These are phyloP conservation scores for Batillaria attramentaria DNA, from an alignment of 1,140 invertebrate genomes.

Conservation along the genomic window DNA sequence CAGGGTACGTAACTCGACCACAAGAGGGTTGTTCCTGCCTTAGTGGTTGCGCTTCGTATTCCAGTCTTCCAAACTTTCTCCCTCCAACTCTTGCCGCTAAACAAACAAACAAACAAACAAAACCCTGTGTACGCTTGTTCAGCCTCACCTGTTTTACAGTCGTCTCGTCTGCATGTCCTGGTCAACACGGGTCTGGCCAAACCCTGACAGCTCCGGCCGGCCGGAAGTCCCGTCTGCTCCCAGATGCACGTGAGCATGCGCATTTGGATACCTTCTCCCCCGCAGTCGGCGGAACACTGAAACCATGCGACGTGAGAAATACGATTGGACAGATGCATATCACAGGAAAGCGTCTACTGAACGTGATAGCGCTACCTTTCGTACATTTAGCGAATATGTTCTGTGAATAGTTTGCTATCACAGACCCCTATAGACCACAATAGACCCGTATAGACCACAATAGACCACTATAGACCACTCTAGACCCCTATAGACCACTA, in stretches of 20 bases:
- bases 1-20: constrained; percentile 4
- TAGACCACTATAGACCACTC: no score
- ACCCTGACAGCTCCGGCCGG: constrained; percentile 45
- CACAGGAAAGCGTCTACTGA: no score
- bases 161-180: constrained; percentile 36
- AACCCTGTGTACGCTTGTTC: not conserved
- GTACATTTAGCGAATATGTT: no score
- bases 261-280: constrained; percentile 39
- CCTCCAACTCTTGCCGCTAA: not conserved
- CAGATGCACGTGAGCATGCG: constrained; percentile 54
- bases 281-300: constrained; percentile 49
- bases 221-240: constrained; percentile 41
- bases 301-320: no score
- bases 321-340: no score
- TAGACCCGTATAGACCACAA: no score
- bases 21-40: not conserved
- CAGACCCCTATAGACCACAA: no score
- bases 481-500: no score
- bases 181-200: constrained; percentile 40
- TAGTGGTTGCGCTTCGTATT: not conserved
- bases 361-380: no score
- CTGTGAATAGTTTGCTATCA: no score
- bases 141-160: constrained; percentile 34
- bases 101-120: not conserved
- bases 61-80: constrained; percentile 8